phyloP scores from a whole-genome alignment of 2,797 vertebrate species.

The Anabacerthia variegaticeps region DNA sequence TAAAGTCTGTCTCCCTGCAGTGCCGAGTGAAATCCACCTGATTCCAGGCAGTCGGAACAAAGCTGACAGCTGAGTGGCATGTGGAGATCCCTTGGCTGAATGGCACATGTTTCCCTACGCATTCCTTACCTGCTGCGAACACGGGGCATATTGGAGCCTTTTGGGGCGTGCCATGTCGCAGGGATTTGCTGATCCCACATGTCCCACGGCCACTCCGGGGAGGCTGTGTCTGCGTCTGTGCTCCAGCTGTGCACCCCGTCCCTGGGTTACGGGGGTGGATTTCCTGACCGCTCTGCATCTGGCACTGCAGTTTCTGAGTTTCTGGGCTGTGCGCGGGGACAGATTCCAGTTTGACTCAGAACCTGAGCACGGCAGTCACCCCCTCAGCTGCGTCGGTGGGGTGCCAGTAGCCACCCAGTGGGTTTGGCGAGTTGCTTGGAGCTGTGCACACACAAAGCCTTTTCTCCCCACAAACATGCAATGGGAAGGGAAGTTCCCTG shows the following conservation, averaged over 20 bases:
- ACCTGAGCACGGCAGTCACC: neutral
- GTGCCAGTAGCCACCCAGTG: neutral
- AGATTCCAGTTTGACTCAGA: neutral
- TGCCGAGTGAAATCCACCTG: conserved; percentile 12
- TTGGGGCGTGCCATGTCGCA: accelerated
- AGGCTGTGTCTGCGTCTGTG: neutral
- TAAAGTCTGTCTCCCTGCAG: conserved; percentile 28
- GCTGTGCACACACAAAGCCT: neutral
- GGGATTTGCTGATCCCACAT: accelerated
- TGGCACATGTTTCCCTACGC: accelerated
- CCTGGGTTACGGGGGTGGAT: neutral
- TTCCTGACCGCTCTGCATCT: neutral
- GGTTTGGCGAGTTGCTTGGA: neutral
- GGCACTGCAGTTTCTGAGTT: neutral
- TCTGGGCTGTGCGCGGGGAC: neutral
- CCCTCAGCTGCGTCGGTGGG: neutral
- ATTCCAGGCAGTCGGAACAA: neutral
- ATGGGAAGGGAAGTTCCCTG: neutral
- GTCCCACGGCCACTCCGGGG: accelerated
- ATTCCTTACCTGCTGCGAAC: neutral
- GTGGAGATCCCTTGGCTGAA: neutral
- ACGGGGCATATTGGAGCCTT: neutral
- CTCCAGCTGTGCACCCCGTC: conserved; percentile 1
- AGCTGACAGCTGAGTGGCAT: neutral
- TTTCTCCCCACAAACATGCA: conserved; percentile 1